Base-by-base conservation (phyloP, 2,888 invertebrate genomes). In the Carcina quercana region DNA sequence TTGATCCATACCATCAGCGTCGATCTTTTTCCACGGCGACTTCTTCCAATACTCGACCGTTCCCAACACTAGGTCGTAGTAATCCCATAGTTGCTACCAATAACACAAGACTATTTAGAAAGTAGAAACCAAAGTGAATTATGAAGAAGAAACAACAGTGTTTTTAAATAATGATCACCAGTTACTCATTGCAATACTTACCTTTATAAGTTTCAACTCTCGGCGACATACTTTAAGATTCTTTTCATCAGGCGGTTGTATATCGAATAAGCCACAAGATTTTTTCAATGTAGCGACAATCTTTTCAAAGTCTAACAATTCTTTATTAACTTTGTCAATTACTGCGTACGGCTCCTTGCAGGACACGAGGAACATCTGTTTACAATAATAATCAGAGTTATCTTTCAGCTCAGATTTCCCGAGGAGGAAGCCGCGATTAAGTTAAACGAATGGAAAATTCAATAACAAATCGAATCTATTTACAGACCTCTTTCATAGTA, bases 1-100 rank as follows among this genome's bases (percentile, higher is more conserved):
- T 68, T 94, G 91, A 60, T 97, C 97, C 94, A 97, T 96, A 32
- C 89, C 89, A 55, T 97, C 97, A 2, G 96, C 94, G 54, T 97
- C 96, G 37, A 97, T 95, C 59, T 94, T 93, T 59, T 92, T 92
- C 97, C 97, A 98, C 0, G 92, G 89, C 0, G 96, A 97, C 37
- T 89, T 93, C 70, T 96, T 96, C 97, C 97, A 98, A 64, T 94
- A 94, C 30, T 93, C 90, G 34, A 97, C 90, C 34, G 91, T 92
- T 1, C 92, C 91, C 55, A 89, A 86, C 13, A 96, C 92, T 19
- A 96, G 88, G 43, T 87, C 85, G 24, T 93, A 90, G 63, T 94
- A 96, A 72, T 97, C 97, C 97, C 97, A 97, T 14, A 97, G 84
- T 59, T 89, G 88, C 87, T 92, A 68, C 1, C 45, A 45, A 11